Percentiles rank a stretch among this genome's conserved stretches.
phyloP scores from a whole-genome alignment of 2,113 vertebrate species.

The Ellobius talpinus region DNA sequence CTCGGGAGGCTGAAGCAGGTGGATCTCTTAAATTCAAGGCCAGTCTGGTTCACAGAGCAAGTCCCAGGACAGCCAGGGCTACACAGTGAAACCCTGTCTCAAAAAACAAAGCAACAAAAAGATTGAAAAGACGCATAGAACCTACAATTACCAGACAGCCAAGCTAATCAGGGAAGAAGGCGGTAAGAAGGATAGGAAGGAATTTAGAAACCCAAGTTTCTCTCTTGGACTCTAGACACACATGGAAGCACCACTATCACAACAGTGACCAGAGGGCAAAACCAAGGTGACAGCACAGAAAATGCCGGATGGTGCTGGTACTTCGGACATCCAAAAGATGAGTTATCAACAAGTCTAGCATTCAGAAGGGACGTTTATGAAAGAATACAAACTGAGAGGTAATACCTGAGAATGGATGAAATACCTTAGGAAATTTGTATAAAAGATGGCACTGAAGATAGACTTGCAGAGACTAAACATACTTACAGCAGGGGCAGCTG shows the following conservation, averaged over 20 bases:
- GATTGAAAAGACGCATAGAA: not conserved
- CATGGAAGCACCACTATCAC: not conserved
- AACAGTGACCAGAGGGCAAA: not conserved
- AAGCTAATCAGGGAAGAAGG: not conserved
- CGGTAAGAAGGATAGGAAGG: constrained; percentile 9
- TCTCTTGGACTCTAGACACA: not conserved
- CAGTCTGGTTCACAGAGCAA: not conserved
- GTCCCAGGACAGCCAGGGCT: not conserved
- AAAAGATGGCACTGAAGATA: not conserved
- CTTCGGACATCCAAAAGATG: not conserved
- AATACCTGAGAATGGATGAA: not conserved
- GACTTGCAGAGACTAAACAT: not conserved
- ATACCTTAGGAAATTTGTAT: not conserved
- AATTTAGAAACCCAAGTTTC: not conserved
- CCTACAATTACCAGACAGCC: not conserved
- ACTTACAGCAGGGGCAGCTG: not conserved
- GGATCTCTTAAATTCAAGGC: not conserved
- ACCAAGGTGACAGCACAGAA: constrained; percentile 1
- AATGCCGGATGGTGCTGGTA: not conserved
- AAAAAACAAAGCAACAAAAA: not conserved
- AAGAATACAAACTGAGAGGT: constrained; percentile 25
- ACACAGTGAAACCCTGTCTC: not conserved
- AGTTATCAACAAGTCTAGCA: not conserved
- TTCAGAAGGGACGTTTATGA: constrained; percentile 18
- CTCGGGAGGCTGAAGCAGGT: not conserved